Conservation (phyloP, 1,140 invertebrate genomes). For the Antheraea pernyi region DNA sequence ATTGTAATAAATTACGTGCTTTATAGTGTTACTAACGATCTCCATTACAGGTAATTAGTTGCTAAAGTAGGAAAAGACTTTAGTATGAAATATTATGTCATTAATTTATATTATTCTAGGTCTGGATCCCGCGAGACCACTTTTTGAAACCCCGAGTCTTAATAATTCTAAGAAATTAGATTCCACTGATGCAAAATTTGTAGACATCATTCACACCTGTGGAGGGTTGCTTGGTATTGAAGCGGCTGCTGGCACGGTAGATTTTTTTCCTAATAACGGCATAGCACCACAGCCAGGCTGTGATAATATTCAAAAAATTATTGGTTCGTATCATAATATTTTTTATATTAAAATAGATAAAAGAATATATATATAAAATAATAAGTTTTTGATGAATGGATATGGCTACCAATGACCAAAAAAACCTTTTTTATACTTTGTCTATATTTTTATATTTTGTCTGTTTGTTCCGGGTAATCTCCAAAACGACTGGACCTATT, state of each 20-base stretch:
- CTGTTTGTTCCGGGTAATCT: no score
- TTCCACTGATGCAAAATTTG: conserved; percentile 76
- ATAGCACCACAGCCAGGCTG: conserved; percentile 69
- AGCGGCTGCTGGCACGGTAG: conserved; percentile 66
- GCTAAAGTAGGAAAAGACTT: no score
- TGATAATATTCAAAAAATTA: conserved; percentile 75
- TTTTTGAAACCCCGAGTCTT: conserved; percentile 55
- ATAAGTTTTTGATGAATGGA: no score
- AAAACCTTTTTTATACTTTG: no score
- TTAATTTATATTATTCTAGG: conserved; percentile 40
- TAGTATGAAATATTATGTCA: no score
- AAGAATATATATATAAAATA: no score
- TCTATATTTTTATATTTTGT: no score
- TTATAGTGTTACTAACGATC: no score
- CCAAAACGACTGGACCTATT: no score
- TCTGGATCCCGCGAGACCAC: conserved; percentile 80
- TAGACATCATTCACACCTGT: conserved; percentile 80
- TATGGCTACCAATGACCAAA: no score
- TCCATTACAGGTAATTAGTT: no score
- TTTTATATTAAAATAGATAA: background rate
- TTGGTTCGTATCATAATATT: conserved; percentile 62
- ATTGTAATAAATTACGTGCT: no score
- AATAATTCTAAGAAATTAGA: conserved; percentile 64
- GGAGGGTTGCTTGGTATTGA: conserved; percentile 64
- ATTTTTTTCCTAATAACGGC: conserved; percentile 78